Percentiles rank a stretch among this genome's conserved stretches.
These are phyloP conservation scores for Scaptomyza cyrtandrae DNA, from an alignment of 2,888 invertebrate genomes.

Conservation along the genomic window DNA sequence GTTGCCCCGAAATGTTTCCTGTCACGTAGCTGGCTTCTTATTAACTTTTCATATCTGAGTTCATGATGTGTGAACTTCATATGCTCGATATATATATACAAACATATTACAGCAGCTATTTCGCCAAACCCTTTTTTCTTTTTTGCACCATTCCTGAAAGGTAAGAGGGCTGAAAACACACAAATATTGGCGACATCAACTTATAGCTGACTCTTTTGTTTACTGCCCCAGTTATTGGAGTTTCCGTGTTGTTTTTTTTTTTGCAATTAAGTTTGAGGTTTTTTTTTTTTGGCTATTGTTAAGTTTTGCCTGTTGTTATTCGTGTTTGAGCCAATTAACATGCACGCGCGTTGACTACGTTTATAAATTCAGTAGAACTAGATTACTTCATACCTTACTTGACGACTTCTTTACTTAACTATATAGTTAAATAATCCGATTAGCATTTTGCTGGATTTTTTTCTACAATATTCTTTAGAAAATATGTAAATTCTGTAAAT, in stretches of 20 bases:
- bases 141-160: constrained; percentile 32
- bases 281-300: constrained; percentile 22
- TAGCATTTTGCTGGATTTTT: too few species aligned
- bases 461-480: too few species aligned
- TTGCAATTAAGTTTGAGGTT: constrained; percentile 55
- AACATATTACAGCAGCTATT: constrained; percentile 45
- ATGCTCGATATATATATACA: constrained; percentile 41
- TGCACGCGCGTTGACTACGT: constrained; percentile 1
- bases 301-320: constrained; percentile 41
- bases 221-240: constrained; percentile 30
- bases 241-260: constrained; percentile 15
- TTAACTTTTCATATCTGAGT: constrained; percentile 69
- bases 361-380: neutral
- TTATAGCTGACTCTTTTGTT: constrained; percentile 29
- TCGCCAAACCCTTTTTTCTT: constrained; percentile 20
- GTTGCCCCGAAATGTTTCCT: constrained; percentile 47
- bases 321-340: constrained; percentile 35
- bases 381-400: neutral
- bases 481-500: too few species aligned
- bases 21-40: constrained; percentile 66
- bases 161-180: neutral
- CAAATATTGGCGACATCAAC: constrained; percentile 18
- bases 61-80: constrained; percentile 67
- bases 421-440: neutral
- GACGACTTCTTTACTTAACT: neutral